Base-by-base conservation (phyloP, 2,888 invertebrate species). In the Stegophylla sp. region DNA sequence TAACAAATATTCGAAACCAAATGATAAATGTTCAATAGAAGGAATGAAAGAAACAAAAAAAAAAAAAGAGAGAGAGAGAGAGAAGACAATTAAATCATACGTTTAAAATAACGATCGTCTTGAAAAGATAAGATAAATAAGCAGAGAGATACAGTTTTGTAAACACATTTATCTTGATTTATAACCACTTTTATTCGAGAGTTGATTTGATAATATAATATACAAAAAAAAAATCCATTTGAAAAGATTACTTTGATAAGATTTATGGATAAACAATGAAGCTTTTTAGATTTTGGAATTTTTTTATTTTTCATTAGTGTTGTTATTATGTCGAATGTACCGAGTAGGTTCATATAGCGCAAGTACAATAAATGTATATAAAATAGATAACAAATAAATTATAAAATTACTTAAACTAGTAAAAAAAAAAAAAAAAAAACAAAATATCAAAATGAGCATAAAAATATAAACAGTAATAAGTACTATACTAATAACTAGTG, bases 101-200 rank as follows among this genome's bases (percentile, higher is more conserved):
- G n/a, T 61, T 73, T 45, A 28, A n/a, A 73, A 28, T 61, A 73
- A 20, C 28, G 28, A 73, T 48, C 15, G n/a, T 45, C 28, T 56
- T 9, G 26, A 67, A n/a, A 26, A 48, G 10, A 69, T 15, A 59
- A n/a, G n/a, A 34, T 45, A 59, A 26, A 56, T 23, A 72, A 23
- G 5, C 17, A n/a, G n/a, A 61, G n/a, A 61, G 59, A 28, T 45
- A 43, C n/a, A 45, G n/a, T 59, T 43, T 17, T 34, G 26, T 13
- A 61, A 45, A 48, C 45, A 17, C 61, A 45, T 73, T 61, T 61
- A 73, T 61, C 73, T 73, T 61, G 73, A 73, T 73, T 73, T 73
- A 73, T 45, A 73, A 61, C 28, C n/a, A 45, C 59, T 13, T 73
- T 61, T 45, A 61, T 43, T n/a, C 1, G 15, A 20, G 26, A 45